Conservation (phyloP, 2,888 invertebrate genomes). For the Tinea semifulvella region DNA sequence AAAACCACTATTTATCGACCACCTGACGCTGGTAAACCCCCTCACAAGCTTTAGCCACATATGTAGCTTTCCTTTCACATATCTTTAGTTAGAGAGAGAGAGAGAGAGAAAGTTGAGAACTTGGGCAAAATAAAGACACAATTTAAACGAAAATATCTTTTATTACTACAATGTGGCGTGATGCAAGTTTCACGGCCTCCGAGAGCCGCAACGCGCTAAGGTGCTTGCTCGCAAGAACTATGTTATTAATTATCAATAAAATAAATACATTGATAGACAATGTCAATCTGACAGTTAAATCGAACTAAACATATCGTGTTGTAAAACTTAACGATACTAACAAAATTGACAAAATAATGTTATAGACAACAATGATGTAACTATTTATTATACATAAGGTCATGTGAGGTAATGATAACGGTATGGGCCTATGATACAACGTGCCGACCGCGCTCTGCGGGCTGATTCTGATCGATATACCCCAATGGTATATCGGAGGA, state of each 20-base stretch:
- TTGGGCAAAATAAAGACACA: conserved; percentile 36
- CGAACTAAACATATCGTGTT: background rate
- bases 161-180: conserved; percentile 50
- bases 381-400: background rate
- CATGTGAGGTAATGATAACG: conserved; percentile 12
- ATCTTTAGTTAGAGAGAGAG: too few species aligned
- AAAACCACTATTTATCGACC: too few species aligned
- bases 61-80: too few species aligned
- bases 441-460: background rate
- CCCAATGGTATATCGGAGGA: too few species aligned
- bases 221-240: conserved; percentile 11
- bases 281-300: conserved; percentile 2
- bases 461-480: too few species aligned
- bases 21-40: too few species aligned
- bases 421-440: background rate
- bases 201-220: background rate
- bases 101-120: too few species aligned
- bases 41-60: too few species aligned
- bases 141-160: conserved; percentile 66
- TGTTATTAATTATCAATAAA: conserved; percentile 11
- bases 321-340: conserved; percentile 13
- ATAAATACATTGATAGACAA: conserved; percentile 13
- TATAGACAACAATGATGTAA: conserved; percentile 11
- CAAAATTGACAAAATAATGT: conserved; percentile 12
- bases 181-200: conserved; percentile 1